A percentile compares a stretch with the other conserved stretches of the same genome.
phyloP scores from a whole-genome alignment of 2,113 vertebrate genomes.

The Lanius ludovicianus region DNA sequence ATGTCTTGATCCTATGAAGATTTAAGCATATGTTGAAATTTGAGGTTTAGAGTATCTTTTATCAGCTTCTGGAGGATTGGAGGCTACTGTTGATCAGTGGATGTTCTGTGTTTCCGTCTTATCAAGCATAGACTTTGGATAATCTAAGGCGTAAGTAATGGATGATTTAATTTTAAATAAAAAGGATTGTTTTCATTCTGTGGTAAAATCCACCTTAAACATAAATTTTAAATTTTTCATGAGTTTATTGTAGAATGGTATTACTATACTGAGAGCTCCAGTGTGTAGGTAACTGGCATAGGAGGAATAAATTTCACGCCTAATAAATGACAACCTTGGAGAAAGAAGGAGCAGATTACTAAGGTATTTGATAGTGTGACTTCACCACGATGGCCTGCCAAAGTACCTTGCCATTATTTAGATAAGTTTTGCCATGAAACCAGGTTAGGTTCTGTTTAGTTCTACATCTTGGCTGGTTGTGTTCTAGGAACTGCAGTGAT shows the following conservation, averaged over 20 bases:
- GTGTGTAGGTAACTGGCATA: neutral
- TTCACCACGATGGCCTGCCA: neutral
- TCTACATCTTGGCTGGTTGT: neutral
- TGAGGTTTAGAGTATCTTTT: neutral
- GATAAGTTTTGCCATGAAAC: neutral
- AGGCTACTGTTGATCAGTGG: neutral
- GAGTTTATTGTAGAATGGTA: neutral
- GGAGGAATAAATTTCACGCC: neutral
- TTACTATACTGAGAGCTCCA: neutral
- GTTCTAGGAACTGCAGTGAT: neutral
- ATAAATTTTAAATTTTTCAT: neutral
- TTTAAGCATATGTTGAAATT: neutral
- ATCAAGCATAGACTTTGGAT: neutral
- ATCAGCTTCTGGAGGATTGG: neutral
- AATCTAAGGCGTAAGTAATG: neutral
- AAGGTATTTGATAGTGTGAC: neutral
- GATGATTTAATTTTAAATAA: neutral
- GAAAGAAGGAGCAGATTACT: neutral
- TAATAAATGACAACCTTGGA: neutral
- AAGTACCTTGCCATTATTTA: neutral
- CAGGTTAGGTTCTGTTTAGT: neutral
- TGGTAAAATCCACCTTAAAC: neutral
- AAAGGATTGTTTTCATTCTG: neutral
- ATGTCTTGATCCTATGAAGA: neutral
- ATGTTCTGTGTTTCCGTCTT: neutral